Evolutionary conservation across 2,888 invertebrate species (phyloP).

Genomic region (Parnassius glacialis): DNA sequence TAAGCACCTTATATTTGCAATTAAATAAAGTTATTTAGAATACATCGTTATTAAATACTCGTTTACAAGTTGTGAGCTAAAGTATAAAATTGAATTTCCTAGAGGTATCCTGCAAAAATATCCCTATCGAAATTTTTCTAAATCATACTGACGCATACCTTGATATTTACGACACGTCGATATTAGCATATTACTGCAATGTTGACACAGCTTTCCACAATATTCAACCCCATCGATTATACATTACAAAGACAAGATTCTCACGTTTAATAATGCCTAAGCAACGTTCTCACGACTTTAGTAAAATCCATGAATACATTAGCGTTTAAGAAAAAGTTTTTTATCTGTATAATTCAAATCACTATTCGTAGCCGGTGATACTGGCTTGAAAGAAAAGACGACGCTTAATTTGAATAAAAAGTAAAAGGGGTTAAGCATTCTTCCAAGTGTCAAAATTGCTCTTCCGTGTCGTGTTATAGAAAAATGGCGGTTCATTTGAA

Average conservation of each 20-base stretch:
- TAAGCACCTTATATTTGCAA: no score
- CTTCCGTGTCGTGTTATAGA: slow-evolving; percentile 65
- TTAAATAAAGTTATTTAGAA: no score
- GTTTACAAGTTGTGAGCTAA: no score
- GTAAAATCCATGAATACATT: slow-evolving; percentile 69
- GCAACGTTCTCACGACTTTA: slow-evolving; percentile 54
- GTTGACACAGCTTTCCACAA: slow-evolving; percentile 77
- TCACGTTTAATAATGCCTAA: slow-evolving; percentile 55
- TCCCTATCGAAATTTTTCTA: not conserved
- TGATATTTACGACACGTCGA: slow-evolving; percentile 30
- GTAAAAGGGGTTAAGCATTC: slow-evolving; percentile 70
- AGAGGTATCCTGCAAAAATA: not conserved
- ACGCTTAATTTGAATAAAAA: slow-evolving; percentile 70
- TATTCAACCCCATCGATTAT: slow-evolving; percentile 70
- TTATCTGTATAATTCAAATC: slow-evolving; percentile 59
- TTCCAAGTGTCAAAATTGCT: slow-evolving; percentile 78
- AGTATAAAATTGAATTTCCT: no score
- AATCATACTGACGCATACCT: slow-evolving; percentile 15
- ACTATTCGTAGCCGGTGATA: slow-evolving; percentile 40
- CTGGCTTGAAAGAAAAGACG: slow-evolving; percentile 55
- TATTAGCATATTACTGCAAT: slow-evolving; percentile 69
- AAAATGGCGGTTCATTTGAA: slow-evolving; percentile 69
- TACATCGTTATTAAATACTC: no score
- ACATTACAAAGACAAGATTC: slow-evolving; percentile 53
- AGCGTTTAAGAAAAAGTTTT: slow-evolving; percentile 55